Base-by-base conservation (phyloP, 2,113 vertebrate genomes). In the Mesembrinibis cayennensis region DNA sequence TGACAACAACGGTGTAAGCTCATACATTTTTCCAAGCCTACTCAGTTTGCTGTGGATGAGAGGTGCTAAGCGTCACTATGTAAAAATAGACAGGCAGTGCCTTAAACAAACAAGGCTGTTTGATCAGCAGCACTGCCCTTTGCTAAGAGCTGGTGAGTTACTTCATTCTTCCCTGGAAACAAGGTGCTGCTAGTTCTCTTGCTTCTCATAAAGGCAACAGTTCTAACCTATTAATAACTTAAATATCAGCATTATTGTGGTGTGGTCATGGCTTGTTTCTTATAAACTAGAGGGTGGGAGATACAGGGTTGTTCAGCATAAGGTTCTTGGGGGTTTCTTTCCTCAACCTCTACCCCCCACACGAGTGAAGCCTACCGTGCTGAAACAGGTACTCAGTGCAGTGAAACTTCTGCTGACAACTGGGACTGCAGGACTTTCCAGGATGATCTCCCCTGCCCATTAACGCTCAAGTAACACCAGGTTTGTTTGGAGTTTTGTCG, bases 61-160 rank as follows among this genome's bases (percentile, higher is more conserved):
- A 70, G 83, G 73, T 61, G 69, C 80, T 74, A 9, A 73, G 71
- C 63, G 12, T 52, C 3, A 4, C 82, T 32, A 21, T 7, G 14
- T 80, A 49, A 80, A 69, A 95, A 47, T 22, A 82, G 89, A 29
- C 49, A 65, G 65, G 80, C 88, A 72, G 77, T 55, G 85, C 89
- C 83, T 93, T 97, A 25, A 95, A 45, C 92, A 96, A 96, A 95
- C 91, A 93, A 7, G 67, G 80, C 72, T 96, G 94, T 96, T 96
- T 87, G 94, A 79, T 91, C 84, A 91, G 89, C 93, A 82, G 66
- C 34, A 0, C 20, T 95, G 91, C 74, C 89, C 91, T 97, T 94
- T 95, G 83, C 91, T 5, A 1, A 17, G 83, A 65, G 81, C 81
- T 84, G 86, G 23, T 7, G 76, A 74, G 86, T 69, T 79, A 49